Base-by-base conservation (phyloP, 1,140 invertebrate genomes). In the Drosophila lini region DNA sequence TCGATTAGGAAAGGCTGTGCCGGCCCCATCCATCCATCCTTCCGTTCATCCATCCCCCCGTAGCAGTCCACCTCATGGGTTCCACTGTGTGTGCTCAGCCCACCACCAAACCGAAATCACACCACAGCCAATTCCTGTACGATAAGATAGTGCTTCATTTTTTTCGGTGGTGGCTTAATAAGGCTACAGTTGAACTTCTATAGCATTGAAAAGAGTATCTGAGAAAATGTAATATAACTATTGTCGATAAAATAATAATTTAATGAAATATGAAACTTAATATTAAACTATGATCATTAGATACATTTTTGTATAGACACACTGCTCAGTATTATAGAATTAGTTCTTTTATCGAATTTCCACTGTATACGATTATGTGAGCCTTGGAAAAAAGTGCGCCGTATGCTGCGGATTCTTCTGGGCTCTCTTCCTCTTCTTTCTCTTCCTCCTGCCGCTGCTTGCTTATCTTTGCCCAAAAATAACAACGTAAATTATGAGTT, bases 401-500 rank as follows among this genome's bases (percentile, higher is more conserved):
- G 65, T 65, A 77, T 74, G 81, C 63, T 85, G 77, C 38, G 65
- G 42, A 71, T 71, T 70, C 68, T 71, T 71, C 68, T 71, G 45
- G 60, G 5, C 22, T 60, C 40, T 63, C 38, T 45, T 52, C 48
- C 38, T 59, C 53, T 19, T 31, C 19, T 3, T 38, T 25, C 38
- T 52, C 16, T 52, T 31, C 58, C 48, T 28, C 44, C 34, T 11
- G 28, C 42, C 9, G 8, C 22, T 6, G 16, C 34, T 16, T 63
- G 74, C 74, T 89, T 88, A 88, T 88, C 83, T 88, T 60, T 74
- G 53, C 68, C 80, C 80, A 74, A 88, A 86, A 88, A 88, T 83
- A 88, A 89, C 84, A 89, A 78, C 83, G 83, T 88, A 88, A 88
- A 88, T 88, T 88, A 89, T 88, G 83, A 88, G 83, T 86, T 88